These are phyloP conservation scores for Apteryx mantelli DNA, from an alignment of 2,113 vertebrate species.

Conservation along the genomic window DNA sequence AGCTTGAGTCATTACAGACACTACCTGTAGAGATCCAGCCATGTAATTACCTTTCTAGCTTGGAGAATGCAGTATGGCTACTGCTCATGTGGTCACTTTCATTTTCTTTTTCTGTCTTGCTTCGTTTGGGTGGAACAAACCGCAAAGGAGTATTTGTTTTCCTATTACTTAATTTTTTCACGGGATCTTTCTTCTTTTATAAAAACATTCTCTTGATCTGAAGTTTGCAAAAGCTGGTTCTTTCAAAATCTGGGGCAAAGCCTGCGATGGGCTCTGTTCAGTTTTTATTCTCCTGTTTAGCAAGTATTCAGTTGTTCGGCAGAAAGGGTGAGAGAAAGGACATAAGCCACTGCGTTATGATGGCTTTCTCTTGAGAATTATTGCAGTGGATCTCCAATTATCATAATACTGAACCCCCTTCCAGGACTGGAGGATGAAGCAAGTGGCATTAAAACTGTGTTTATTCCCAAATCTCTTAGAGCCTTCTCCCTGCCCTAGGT, in stretches of 20 bases:
- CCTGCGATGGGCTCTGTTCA: not conserved
- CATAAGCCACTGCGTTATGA: accelerated
- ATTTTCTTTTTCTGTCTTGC: constrained; percentile 35
- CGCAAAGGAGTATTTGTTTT: constrained; percentile 10
- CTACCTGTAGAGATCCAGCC: not conserved
- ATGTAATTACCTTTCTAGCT: not conserved
- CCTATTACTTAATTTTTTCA: not conserved
- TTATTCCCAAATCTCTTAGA: not conserved
- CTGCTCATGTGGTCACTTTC: constrained; percentile 16
- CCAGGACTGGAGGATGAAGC: not conserved
- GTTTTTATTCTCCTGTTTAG: not conserved
- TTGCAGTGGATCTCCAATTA: not conserved
- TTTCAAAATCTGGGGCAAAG: not conserved
- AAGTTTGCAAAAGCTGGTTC: not conserved
- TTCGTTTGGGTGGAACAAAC: not conserved
- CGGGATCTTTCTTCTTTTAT: too few species aligned
- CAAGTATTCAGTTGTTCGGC: not conserved
- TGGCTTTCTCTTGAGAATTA: not conserved
- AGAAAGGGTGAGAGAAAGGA: not conserved
- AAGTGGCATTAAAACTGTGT: not conserved
- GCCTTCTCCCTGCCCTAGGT: not conserved
- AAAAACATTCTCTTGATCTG: not conserved
- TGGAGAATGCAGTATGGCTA: not conserved
- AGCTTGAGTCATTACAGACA: not conserved
- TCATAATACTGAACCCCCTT: not conserved